These are phyloP conservation scores for Luperina testacea DNA, from an alignment of 2,888 invertebrate genomes.

Conservation along the genomic window DNA sequence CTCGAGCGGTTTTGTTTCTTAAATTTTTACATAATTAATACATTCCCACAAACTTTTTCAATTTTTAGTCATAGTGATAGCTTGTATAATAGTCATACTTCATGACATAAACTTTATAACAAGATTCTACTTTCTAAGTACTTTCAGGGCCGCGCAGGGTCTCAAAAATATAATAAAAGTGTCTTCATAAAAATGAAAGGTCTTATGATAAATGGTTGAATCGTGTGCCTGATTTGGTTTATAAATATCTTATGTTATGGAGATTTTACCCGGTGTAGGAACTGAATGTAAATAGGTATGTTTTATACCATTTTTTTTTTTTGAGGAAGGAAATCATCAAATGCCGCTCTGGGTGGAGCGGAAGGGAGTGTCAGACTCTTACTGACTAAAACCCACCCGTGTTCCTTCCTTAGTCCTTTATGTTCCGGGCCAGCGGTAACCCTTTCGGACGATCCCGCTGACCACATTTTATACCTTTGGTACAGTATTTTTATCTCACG, in stretches of 20 bases:
- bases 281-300: conserved; percentile 8
- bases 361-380: no score
- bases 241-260: conserved; percentile 31
- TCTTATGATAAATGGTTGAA: conserved; percentile 43
- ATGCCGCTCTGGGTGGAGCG: no score
- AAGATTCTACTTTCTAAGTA: conserved; percentile 34
- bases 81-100: conserved; percentile 22
- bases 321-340: no score
- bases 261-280: conserved; percentile 17
- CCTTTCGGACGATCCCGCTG: no score
- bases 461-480: background rate
- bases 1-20: conserved; percentile 8
- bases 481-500: background rate
- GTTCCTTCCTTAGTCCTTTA: no score
- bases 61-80: conserved; percentile 22
- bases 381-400: no score
- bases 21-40: conserved; percentile 13
- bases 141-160: conserved; percentile 18
- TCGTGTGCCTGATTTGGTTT: conserved; percentile 48
- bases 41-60: conserved; percentile 38
- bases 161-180: conserved; percentile 38
- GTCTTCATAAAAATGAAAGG: conserved; percentile 37
- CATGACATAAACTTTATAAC: conserved; percentile 30
- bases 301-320: background rate
- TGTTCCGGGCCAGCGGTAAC: no score